Base-by-base conservation (phyloP, 2,888 invertebrate species). In the Ptilodon capucinus region DNA sequence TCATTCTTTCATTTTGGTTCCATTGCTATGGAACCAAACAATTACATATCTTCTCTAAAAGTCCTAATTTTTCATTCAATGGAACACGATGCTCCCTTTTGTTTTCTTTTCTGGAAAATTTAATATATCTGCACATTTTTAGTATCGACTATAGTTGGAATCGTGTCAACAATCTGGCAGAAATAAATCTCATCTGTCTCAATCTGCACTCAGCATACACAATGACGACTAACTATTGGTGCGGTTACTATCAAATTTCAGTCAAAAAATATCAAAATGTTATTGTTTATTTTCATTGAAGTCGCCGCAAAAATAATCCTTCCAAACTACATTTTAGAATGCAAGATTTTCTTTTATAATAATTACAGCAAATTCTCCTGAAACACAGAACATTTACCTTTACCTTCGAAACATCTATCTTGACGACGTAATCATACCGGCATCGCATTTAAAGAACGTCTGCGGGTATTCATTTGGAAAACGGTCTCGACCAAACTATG, bases 401-500 rank as follows among this genome's bases (percentile, higher is more conserved):
- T 42, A 28, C 34, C 45, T 34, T 18, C 21, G 19, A 25, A 7
- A 23, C 14, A 32, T 36, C 14, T 40, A 52, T 44, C 14, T 36
- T 5, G 14, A 51, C 5, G 44, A 49, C 21, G 40, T 52, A 44
- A 47, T 49, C 30, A 50, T 46, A 44, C 30, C 23, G 11, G 14
- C 38, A 42, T 49, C 30, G 44, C 21, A 51, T 54, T 57, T 45
- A 48, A 56, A 56, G 36, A 56, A 57, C 32, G 44, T 42, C 46
- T 56, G 47, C 13, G 23, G 32, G 46, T 39, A 51, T 59, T 57
- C 44, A 60, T 57, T 65, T 52, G 51, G 40, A 43, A 50, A 58
- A 61, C 53, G 56, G 57, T 67, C 57, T 42, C 40, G 40, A 40
- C 39, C 47, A 51, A 63, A 63, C 57, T 60, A 67, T 57, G 48